Evolutionary conservation across 2,113 vertebrate species (phyloP).

Genomic region (Notothenia rossii): DNA sequence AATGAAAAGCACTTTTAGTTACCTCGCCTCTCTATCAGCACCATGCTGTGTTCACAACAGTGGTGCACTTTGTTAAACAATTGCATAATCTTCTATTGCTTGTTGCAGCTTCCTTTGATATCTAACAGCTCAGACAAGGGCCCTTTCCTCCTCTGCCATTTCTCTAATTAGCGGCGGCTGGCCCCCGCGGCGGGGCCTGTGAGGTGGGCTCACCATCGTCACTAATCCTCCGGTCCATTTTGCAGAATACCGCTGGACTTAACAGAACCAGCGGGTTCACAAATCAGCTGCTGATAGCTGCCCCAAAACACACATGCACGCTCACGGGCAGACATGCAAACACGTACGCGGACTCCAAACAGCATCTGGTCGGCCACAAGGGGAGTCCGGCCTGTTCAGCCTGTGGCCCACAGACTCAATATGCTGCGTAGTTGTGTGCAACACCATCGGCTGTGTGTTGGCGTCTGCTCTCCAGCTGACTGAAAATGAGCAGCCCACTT

Average conservation of each 20-base stretch:
- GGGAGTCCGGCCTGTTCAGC: conserved; percentile 36
- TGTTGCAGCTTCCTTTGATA: conserved; percentile 53
- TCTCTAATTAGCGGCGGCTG: conserved; percentile 66
- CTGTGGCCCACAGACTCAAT: conserved; percentile 28
- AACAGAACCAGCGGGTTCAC: conserved; percentile 34
- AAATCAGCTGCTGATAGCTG: conserved; percentile 41
- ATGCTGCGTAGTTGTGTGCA: conserved; percentile 25
- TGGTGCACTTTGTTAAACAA: conserved; percentile 13
- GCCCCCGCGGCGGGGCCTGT: conserved; percentile 26
- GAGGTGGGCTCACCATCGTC: conserved; percentile 50
- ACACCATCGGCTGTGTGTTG: background rate
- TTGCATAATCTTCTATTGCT: conserved; percentile 37
- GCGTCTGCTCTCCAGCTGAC: background rate
- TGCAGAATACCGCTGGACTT: conserved; percentile 26
- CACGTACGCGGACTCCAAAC: background rate
- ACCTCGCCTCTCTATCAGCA: background rate
- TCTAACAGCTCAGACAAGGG: conserved; percentile 62
- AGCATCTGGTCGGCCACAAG: conserved; percentile 41
- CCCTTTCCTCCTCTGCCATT: conserved; percentile 46
- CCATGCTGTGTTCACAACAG: background rate
- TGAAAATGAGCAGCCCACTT: conserved; percentile 11
- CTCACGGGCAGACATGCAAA: background rate
- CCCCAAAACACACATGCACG: background rate
- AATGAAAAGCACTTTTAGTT: background rate
- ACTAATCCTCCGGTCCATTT: conserved; percentile 62